These are phyloP conservation scores for Rhyzopertha dominica DNA, from an alignment of 1,140 invertebrate genomes.

Conservation along the genomic window DNA sequence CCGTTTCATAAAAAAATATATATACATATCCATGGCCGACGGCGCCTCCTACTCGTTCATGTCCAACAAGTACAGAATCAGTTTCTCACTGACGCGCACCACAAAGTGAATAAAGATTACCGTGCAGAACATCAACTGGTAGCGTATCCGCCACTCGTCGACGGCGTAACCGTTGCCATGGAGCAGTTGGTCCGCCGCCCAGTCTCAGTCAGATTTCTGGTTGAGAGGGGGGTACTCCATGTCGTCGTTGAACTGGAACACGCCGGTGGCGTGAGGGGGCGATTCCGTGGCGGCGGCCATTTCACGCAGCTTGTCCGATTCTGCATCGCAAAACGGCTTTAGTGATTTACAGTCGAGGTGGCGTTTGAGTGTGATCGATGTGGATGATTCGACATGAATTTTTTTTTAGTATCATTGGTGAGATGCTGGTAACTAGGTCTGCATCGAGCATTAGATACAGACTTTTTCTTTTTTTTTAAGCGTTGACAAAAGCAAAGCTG, in stretches of 20 bases:
- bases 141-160: constrained; percentile 12
- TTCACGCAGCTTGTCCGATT: constrained; percentile 72
- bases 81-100: constrained; percentile 36
- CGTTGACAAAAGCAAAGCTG: too few relatives aligned
- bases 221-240: constrained; percentile 78
- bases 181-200: constrained; percentile 5
- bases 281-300: constrained; percentile 63
- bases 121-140: constrained; percentile 34
- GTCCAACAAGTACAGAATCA: constrained; percentile 34
- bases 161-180: constrained; percentile 10
- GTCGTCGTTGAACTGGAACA: constrained; percentile 72
- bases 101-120: constrained; percentile 35
- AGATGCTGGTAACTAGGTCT: too few relatives aligned
- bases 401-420: too few relatives aligned
- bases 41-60: constrained; percentile 27
- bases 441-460: too few relatives aligned
- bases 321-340: constrained; percentile 50
- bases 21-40: too few relatives aligned
- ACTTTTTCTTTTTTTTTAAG: too few relatives aligned
- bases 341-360: too few relatives aligned
- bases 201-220: constrained; percentile 57
- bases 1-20: constrained; percentile 7
- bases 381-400: too few relatives aligned
- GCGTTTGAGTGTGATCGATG: too few relatives aligned
- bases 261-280: constrained; percentile 57